Base-by-base conservation (phyloP, 2,113 vertebrate species). In the Actinemys pallida region DNA sequence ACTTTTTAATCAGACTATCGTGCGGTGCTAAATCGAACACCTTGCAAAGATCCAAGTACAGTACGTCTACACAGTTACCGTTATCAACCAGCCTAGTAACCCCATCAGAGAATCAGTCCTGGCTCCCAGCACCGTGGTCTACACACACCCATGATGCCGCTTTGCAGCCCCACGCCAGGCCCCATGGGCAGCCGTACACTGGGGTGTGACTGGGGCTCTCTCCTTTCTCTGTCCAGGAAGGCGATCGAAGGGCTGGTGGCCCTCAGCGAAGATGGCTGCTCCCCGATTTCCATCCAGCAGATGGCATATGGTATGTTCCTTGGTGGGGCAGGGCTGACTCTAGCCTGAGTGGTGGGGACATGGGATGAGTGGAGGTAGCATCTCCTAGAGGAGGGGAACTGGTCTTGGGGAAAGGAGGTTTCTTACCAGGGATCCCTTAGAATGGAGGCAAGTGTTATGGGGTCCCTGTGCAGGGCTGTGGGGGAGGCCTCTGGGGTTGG, bases 281-380 rank as follows among this genome's bases (percentile, higher is more conserved):
- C 98, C 35, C 96, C 98, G 14, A 97, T 98, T 92, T 98, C 98
- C 56, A 98, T 98, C 90, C 98, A 97, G 83, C 98, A 98, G 93
- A 98, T 98, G 98, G 98, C 98, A 2, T 98, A 98, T 31, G 98
- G 98, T 98, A 94, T 91, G 98, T 96, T 29, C 65, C 6, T 1
- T 2, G 9, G 22, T 27, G 42, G 22, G 72, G 72, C n/a, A 72
- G 39, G 22, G 22, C 56, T 57, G 59, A 3, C 72, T 29, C 27
- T 14, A 20, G n/a, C 17, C 4, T 42, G 82, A 42, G 29, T n/a
- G 84, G 65, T 0, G 1, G 59, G 11, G 53, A n/a, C 27, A 42
- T 8, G 57, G 4, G 59, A 54, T 54, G 53, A 54, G 53, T 54
- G 20, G 53, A 54, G 53, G 6, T 35, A 29, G 59, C 45, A 27